Percentiles rank a stretch among this genome's conserved stretches.
phyloP scores from a whole-genome alignment of 2,113 vertebrate genomes.

The Atractosteus spatula region DNA sequence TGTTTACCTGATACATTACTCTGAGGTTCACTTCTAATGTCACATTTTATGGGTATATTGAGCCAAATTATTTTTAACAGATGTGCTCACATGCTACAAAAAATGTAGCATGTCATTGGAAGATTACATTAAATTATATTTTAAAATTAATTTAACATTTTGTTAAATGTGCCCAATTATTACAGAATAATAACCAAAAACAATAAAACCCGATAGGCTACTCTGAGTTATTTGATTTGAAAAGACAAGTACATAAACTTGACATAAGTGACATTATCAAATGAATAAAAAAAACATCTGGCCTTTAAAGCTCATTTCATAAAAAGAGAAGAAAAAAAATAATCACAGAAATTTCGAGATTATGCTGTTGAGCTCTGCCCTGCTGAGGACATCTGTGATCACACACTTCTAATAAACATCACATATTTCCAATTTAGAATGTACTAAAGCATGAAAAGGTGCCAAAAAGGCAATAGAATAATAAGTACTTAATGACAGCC shows the following conservation, averaged over 20 bases:
- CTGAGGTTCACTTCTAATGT: constrained; percentile 18
- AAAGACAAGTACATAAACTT: constrained; percentile 23
- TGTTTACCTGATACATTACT: constrained; percentile 1
- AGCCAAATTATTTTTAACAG: constrained; percentile 14
- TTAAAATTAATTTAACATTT: background rate
- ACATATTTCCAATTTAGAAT: background rate
- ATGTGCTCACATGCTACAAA: constrained; percentile 9
- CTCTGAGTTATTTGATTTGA: constrained; percentile 42
- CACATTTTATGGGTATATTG: constrained; percentile 21
- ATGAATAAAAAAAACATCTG: background rate
- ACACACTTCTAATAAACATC: background rate
- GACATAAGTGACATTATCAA: background rate
- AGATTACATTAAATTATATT: constrained; percentile 8
- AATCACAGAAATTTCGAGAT: background rate
- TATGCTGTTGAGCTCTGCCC: background rate
- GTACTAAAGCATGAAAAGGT: constrained; percentile 6
- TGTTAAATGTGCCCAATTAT: constrained; percentile 3
- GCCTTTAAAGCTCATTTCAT: too few relatives aligned
- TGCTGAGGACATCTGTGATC: background rate
- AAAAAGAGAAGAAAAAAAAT: background rate
- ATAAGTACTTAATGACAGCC: constrained; percentile 18
- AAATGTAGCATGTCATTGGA: constrained; percentile 12
- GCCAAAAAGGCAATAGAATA: constrained; percentile 13
- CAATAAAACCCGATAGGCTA: background rate
- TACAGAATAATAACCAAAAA: background rate